Percentiles rank a stretch among this genome's conserved stretches.
These are phyloP conservation scores for Syndactyla subalaris DNA, from an alignment of 2,797 vertebrate species.

Conservation along the genomic window DNA sequence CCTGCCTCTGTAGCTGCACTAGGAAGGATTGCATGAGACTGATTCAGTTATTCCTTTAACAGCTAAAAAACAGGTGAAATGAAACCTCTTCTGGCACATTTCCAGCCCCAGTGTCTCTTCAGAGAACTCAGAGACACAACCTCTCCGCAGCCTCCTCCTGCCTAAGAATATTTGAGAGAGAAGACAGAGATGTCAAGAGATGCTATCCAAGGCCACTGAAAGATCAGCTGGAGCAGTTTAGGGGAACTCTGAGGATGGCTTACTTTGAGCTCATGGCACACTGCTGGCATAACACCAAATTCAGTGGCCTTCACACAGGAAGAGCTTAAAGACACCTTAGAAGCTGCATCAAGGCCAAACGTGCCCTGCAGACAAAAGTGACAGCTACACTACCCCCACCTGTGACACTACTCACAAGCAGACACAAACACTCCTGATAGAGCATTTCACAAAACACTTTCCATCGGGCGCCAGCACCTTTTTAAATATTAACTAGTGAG, in stretches of 20 bases:
- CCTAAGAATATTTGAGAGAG: not conserved
- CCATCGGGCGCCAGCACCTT: conserved; percentile 30
- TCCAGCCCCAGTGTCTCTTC: not conserved
- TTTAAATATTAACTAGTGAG: conserved; percentile 75
- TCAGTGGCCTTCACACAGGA: fast-evolving
- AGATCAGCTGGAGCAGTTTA: not conserved
- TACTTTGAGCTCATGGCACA: not conserved
- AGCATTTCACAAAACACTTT: conserved; percentile 6
- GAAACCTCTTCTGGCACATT: not conserved
- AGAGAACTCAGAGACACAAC: not conserved
- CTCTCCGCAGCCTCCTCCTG: not conserved
- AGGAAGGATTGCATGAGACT: not conserved
- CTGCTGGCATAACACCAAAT: not conserved
- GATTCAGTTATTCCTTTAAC: not conserved
- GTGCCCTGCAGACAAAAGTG: not conserved
- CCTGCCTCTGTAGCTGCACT: not conserved
- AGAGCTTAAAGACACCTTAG: not conserved
- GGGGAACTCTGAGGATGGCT: not conserved
- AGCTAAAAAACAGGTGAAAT: not conserved
- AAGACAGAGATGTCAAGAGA: not conserved
- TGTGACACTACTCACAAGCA: not conserved
- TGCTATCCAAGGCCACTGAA: not conserved
- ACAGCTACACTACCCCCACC: not conserved
- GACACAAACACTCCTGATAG: not conserved
- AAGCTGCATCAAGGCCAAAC: not conserved